Evolutionary conservation across 2,113 vertebrate genomes (phyloP).

Genomic region (Rhinolophus ferrumequinum): DNA sequence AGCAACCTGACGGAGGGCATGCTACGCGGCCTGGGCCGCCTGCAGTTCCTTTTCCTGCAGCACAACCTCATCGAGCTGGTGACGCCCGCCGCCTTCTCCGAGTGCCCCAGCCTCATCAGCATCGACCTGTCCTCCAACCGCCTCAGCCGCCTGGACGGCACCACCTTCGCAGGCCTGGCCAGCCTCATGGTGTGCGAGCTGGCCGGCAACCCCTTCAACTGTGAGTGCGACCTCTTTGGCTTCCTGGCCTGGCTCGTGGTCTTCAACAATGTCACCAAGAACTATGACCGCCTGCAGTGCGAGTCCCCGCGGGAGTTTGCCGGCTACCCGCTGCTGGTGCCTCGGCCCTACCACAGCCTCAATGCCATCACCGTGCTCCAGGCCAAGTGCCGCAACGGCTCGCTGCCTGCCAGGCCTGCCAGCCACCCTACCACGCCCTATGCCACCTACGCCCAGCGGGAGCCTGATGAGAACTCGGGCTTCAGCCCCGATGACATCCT

Average conservation of each 20-base stretch:
- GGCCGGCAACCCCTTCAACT: constrained; percentile 98
- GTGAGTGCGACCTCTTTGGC: constrained; percentile 94
- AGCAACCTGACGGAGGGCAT: constrained; percentile 98
- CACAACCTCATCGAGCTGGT: constrained; percentile 98
- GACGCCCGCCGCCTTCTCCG: constrained; percentile 94
- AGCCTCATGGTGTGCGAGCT: constrained; percentile 96
- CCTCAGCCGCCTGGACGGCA: constrained; percentile 93
- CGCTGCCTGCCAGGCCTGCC: constrained; percentile 86
- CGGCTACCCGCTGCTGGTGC: constrained; percentile 94
- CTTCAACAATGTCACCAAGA: constrained; percentile 98
- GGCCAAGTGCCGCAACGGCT: constrained; percentile 93
- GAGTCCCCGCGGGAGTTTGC: constrained; percentile 94
- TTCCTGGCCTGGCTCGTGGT: constrained; percentile 96
- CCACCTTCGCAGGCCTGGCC: constrained; percentile 92
- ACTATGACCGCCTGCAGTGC: constrained; percentile 97
- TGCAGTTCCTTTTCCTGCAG: constrained; percentile 98
- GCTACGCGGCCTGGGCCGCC: constrained; percentile 94
- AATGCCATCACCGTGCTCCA: constrained; percentile 94
- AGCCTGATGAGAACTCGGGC: constrained; percentile 93
- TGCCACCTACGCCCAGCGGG: constrained; percentile 87
- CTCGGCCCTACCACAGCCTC: constrained; percentile 91
- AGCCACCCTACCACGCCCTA: constrained; percentile 92
- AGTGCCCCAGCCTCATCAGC: constrained; percentile 96
- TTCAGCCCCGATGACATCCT: constrained; percentile 90
- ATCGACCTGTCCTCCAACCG: constrained; percentile 98